Percentiles rank a stretch among this genome's conserved stretches.
Conservation (phyloP, 2,113 vertebrate genomes). For the Pithys albifrons region DNA sequence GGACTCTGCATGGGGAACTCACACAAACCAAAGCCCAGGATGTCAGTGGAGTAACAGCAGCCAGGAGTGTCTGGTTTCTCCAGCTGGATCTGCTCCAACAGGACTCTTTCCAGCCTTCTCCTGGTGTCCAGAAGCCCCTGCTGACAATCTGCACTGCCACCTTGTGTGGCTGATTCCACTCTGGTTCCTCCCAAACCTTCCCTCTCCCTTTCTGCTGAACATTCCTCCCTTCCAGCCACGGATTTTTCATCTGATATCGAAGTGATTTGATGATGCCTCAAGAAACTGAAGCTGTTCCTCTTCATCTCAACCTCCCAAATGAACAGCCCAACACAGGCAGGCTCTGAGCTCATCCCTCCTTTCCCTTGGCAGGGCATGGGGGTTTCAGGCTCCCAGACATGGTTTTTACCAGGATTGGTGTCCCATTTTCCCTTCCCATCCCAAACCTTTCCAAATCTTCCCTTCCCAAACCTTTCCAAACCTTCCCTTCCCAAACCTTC, state of each 20-base stretch:
- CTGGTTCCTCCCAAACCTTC: neutral
- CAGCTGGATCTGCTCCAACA: neutral
- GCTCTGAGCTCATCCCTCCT: neutral
- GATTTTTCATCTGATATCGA: neutral
- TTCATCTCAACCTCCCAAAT: neutral
- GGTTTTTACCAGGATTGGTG: neutral
- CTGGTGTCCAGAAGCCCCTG: neutral
- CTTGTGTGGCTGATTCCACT: conserved; percentile 30
- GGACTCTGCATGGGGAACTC: fast-evolving
- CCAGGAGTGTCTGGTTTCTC: fast-evolving
- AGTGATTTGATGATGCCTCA: neutral
- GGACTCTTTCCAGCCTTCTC: conserved; percentile 8
- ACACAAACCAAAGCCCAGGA: neutral
- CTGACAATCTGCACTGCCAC: conserved; percentile 65
- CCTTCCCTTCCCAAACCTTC: too few species aligned
- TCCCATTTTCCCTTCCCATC: neutral
- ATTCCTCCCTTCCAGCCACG: neutral
- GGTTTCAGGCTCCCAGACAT: neutral
- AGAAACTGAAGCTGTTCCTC: fast-evolving
- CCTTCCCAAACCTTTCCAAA: too few species aligned
- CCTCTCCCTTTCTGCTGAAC: fast-evolving
- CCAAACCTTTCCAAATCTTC: too few species aligned
- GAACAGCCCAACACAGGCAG: neutral
- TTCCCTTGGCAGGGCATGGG: too few species aligned
- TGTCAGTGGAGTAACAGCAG: neutral